phyloP scores from a whole-genome alignment of 1,140 invertebrate genomes.

The Caenorhabditis remanei region DNA sequence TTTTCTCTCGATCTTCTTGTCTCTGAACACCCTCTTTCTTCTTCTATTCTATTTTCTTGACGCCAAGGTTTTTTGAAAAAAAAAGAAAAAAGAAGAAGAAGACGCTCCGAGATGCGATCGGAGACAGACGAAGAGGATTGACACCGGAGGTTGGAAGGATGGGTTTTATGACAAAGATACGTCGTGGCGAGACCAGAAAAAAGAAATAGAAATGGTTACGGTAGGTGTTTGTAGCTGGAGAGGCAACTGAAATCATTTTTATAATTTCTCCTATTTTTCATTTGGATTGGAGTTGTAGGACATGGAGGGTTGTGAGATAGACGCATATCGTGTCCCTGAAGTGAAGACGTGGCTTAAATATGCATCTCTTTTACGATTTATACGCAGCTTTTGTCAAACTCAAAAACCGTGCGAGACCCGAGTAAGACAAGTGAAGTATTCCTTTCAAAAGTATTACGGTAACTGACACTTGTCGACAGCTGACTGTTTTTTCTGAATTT shows the following conservation, averaged over 20 bases:
- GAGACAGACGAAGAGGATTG: background rate
- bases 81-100: background rate
- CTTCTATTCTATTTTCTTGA: background rate
- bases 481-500: no score
- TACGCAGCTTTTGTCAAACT: no score
- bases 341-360: no score
- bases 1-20: conserved; percentile 7
- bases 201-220: background rate
- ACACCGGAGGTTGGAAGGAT: background rate
- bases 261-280: no score
- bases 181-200: background rate
- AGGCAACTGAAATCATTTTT: background rate
- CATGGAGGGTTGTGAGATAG: no score
- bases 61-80: background rate
- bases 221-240: background rate
- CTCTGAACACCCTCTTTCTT: background rate
- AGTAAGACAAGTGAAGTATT: no score
- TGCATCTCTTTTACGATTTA: no score
- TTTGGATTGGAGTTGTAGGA: no score
- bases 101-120: conserved; percentile 43
- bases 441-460: no score
- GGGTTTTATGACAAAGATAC: conserved; percentile 29
- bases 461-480: no score
- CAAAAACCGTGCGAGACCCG: no score
- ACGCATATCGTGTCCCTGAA: no score